Conservation (phyloP, 2,888 invertebrate species). For the Pherbina coryleti region DNA sequence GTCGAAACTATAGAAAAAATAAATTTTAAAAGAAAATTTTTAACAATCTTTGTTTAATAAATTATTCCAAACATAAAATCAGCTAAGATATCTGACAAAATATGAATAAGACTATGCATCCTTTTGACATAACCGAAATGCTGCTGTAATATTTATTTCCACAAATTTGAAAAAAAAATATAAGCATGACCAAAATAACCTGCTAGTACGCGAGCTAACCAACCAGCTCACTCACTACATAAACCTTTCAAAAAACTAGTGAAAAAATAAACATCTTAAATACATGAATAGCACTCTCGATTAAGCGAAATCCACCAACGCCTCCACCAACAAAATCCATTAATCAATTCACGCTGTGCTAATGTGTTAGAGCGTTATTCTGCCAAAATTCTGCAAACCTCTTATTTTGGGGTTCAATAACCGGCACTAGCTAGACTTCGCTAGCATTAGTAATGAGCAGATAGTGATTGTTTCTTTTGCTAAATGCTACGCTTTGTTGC, state of each 20-base stretch:
- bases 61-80: too few relatives aligned
- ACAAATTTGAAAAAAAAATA: too few relatives aligned
- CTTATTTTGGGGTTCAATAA: not conserved
- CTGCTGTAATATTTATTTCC: too few relatives aligned
- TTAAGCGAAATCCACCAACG: conserved; percentile 3
- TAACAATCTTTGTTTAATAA: too few relatives aligned
- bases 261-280: not conserved
- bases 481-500: not conserved
- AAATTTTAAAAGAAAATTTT: too few relatives aligned
- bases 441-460: not conserved
- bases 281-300: not conserved
- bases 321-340: not conserved
- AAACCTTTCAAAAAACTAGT: not conserved
- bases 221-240: conserved; percentile 4
- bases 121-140: too few relatives aligned
- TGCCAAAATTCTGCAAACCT: too few relatives aligned
- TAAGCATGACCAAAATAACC: not conserved
- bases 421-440: not conserved
- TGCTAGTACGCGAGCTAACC: not conserved
- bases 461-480: not conserved
- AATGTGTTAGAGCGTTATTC: not conserved
- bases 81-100: too few relatives aligned
- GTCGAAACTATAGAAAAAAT: too few relatives aligned
- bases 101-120: too few relatives aligned
- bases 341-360: conserved; percentile 33